Conservation (phyloP, 2,888 invertebrate genomes). For the Protonemura montana region DNA sequence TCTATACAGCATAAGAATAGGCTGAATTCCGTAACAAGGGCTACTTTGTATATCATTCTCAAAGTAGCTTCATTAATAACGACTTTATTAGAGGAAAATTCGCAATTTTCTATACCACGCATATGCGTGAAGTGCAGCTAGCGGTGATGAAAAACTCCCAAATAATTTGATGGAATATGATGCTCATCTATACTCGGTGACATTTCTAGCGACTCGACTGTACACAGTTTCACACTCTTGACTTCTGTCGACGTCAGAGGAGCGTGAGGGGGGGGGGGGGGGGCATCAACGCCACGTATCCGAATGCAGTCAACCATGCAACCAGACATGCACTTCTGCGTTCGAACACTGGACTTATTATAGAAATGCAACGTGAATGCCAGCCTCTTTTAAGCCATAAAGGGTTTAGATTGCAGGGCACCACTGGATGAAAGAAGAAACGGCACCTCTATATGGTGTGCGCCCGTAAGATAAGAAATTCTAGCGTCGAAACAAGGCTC, state of each 20-base stretch:
- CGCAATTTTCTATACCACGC: background rate
- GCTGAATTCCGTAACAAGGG: background rate
- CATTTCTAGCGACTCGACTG: background rate
- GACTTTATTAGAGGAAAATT: background rate
- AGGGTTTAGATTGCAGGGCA: background rate
- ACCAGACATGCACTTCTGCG: constrained; percentile 7
- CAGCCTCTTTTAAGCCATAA: background rate
- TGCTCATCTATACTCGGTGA: too few species aligned
- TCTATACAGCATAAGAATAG: background rate
- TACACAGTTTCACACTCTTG: background rate
- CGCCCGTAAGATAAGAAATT: background rate
- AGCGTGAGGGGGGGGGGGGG: too few species aligned
- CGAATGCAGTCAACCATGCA: background rate
- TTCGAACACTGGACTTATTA: constrained; percentile 12
- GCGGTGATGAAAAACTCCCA: background rate
- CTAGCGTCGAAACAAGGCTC: background rate
- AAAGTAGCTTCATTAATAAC: background rate
- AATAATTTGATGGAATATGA: background rate
- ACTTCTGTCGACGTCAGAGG: background rate
- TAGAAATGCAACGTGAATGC: constrained; percentile 7
- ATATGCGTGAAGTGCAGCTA: background rate
- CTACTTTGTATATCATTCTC: background rate
- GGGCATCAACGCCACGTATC: background rate
- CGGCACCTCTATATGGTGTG: background rate
- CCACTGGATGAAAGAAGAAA: background rate